These are phyloP conservation scores for Oasisia sp. DNA, from an alignment of 2,888 invertebrate species.

Conservation along the genomic window DNA sequence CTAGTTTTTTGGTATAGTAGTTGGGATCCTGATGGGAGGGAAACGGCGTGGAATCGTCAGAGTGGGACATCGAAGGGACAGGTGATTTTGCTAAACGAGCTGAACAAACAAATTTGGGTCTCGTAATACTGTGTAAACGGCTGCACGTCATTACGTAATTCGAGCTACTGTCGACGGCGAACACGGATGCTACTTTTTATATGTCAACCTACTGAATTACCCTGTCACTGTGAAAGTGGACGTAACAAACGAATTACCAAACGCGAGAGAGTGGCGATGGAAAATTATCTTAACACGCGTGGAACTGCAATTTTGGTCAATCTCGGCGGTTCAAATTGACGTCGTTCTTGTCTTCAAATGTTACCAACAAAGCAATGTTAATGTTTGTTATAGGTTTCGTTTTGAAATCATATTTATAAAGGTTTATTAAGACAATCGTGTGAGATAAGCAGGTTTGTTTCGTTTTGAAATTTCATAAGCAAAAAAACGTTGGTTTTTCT, in stretches of 20 bases:
- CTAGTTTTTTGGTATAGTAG: no score
- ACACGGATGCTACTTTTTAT: neutral
- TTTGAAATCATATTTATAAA: neutral
- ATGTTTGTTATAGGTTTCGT: neutral
- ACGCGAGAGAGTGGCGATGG: no score
- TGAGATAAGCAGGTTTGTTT: neutral
- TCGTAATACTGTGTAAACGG: no score
- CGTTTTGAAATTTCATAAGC: neutral
- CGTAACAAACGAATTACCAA: neutral
- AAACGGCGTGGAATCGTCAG: no score
- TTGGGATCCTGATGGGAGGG: no score
- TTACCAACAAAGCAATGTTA: neutral
- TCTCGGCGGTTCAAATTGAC: no score
- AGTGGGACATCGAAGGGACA: no score
- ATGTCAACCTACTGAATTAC: neutral
- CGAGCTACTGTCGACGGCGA: neutral
- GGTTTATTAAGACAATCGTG: no score
- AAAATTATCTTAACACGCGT: neutral
- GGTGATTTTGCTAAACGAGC: no score
- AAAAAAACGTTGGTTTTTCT: neutral
- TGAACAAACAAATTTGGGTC: no score
- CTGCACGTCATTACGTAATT: no score
- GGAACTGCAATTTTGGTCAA: no score
- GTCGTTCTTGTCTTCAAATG: neutral
- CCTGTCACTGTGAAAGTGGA: neutral